Evolutionary conservation across 2,113 vertebrate species (phyloP).

Genomic region (Dryoscopus gambensis): DNA sequence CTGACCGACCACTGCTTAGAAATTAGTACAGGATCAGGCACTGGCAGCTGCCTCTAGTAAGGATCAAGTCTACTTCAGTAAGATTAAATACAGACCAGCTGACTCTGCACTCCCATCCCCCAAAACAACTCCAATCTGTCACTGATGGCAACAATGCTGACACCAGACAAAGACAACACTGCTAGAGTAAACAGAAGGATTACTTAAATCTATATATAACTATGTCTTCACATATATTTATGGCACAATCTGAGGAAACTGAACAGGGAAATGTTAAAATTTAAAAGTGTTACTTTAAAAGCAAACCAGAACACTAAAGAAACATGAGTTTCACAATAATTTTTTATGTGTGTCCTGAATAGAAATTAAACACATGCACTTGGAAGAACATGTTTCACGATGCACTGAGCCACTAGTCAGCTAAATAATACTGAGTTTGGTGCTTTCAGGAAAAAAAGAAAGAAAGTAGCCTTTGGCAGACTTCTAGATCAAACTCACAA

Average conservation of each 20-base stretch:
- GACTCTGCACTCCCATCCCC: conserved; percentile 35
- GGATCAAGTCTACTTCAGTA: conserved; percentile 18
- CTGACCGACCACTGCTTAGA: neutral
- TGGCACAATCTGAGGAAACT: neutral
- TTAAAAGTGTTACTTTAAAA: neutral
- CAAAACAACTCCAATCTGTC: conserved; percentile 48
- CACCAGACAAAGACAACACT: conserved; percentile 33
- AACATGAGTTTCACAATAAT: neutral
- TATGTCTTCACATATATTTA: neutral
- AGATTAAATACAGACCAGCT: conserved; percentile 55
- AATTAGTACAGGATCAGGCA: conserved; percentile 24
- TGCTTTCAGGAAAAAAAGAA: neutral
- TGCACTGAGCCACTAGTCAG: neutral
- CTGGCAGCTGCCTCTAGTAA: conserved; percentile 32
- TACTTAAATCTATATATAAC: conserved; percentile 49
- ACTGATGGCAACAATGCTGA: conserved; percentile 41
- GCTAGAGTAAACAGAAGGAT: conserved; percentile 46
- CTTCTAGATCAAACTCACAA: neutral
- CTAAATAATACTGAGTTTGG: neutral
- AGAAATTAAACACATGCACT: neutral
- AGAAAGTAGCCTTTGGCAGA: neutral
- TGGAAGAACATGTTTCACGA: neutral
- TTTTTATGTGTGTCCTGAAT: neutral
- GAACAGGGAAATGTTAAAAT: neutral
- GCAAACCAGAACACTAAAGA: neutral